Conservation (phyloP, 2,113 vertebrate genomes). For the Numenius arquata region DNA sequence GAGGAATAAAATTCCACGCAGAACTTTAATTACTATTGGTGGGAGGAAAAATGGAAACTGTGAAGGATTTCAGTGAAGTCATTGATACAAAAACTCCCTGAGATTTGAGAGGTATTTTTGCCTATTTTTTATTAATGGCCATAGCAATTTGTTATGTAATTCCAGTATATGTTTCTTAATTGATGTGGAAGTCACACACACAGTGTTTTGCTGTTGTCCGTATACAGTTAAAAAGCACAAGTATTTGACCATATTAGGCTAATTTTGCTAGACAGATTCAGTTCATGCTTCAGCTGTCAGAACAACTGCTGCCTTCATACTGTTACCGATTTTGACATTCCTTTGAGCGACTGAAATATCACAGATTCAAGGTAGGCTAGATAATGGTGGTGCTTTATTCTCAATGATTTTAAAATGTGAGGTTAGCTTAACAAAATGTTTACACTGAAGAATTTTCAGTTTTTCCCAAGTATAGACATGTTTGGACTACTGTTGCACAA, state of each 20-base stretch:
- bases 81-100: not conserved
- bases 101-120: not conserved
- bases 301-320: conserved; percentile 58
- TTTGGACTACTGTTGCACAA: not conserved
- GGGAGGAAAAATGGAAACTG: not conserved
- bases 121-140: not conserved
- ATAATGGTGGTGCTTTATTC: conserved; percentile 29
- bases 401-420: conserved; percentile 41
- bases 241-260: conserved; percentile 68
- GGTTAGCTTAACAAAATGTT: not conserved
- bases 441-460: not conserved
- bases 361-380: conserved; percentile 53
- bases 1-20: not conserved
- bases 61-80: not conserved
- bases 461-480: not conserved
- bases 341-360: conserved; percentile 68
- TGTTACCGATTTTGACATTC: conserved; percentile 71
- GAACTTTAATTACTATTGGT: not conserved
- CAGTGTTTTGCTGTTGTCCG: not conserved
- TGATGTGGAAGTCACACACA: not conserved
- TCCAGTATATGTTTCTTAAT: not conserved
- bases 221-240: conserved; percentile 65
- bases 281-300: conserved; percentile 74
- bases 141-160: not conserved
- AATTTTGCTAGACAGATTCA: conserved; percentile 75